Base-by-base conservation (phyloP, 92 coral and sea anemone species). In the Palythoa heliodiscus region DNA sequence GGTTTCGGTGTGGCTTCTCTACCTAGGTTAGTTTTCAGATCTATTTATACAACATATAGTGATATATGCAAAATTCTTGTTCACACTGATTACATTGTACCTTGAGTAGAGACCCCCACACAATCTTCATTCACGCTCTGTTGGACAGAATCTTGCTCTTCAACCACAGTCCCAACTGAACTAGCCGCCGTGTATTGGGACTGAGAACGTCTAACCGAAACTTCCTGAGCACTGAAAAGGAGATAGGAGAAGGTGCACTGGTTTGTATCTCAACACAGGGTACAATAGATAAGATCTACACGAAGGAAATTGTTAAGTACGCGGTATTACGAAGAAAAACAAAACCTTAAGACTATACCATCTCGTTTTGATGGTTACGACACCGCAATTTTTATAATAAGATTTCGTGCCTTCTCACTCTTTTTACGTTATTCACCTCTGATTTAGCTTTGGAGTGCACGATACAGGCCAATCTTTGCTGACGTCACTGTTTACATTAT, bases 171-270 rank as follows among this genome's bases (percentile, higher is more conserved):
- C 60, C 58, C 74, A 82, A 61, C 87, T 24, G 89, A 73, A 55
- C 92, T 89, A 38, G 84, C 83, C 69, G 83, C 91, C 9, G 87
- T 83, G 47, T 91, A 24, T 70, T 88, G 95, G 86, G 93, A 85
- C 57, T 70, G 86, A 70, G 89, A 77, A 58, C 86, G 86, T 73
- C 91, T 88, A 52, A 85, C 82, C 19, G 93, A 90, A 63, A 90
- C 82, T 71, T 92, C 95, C 71, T 87, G 92, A 17, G 86, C 85
- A 87, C 95, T 92, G 76, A 23, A 63, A 57, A 73, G 70, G 71
- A 29, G 77, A 23, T 63, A 38, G 8, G 71, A 68, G 64, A 57
- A 57, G n/a, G 19, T 14, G 19, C 16, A 14, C 14, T 57, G 4
- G 64, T 57, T 57, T 57, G 64, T 14, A 57, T 57, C 64, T 57